Evolutionary conservation across 2,797 vertebrate species (phyloP), one percentile per base, ranked within the genome.

Genomic region (Phyllotis vaccarum): DNA sequence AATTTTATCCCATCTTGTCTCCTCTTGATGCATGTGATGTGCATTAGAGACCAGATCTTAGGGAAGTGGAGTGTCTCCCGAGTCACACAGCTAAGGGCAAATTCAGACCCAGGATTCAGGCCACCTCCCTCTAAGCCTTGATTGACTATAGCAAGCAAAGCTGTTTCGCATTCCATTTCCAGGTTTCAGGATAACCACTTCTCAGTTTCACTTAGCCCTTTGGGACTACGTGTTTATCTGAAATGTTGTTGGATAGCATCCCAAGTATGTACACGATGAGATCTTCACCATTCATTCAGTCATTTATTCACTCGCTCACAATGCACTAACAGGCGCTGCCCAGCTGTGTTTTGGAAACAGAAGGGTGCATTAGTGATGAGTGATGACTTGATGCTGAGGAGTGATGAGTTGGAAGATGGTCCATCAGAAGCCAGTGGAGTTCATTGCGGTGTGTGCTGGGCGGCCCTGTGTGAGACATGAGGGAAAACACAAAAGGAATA

Each of bases 361-460:
- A 66, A 54, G 34, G 2, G 40, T 46, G 10, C 54, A 27, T 70
- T 46, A 9, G 52, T 70, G 78, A n/a, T n/a, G n/a, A n/a, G n/a
- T n/a, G n/a, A n/a, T n/a, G n/a, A n/a, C 43, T 29, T 56, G 40
- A 22, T 16, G 17, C 40, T 21, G 10, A 27, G 24, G 64, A 34
- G 17, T 54, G 34, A 52, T 8, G 43, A 56, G 19, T 19, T 3
- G 19, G 66, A 62, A 90, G 86, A 37, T 3, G 34, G 13, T 22
- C 3, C 17, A 58, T 22, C 34, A n/a, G 22, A 19, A n/a, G 19
- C 21, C 40, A 3, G 54, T 14, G 7, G 0, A 21, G 27, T 1
- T 4, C 31, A 2, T 37, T n/a, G 2, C 6, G 13, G n/a, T 16
- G 21, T 34, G 2, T 21, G 40, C 24, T 31, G 24, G 24, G 21